Conservation (phyloP, 2,113 vertebrate genomes). For the cattle (Bos taurus) region ARS-UCD2.0 NC_037351.1:61313001-61313500, state of each 20-base stretch:
- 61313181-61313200: rapidly evolving
- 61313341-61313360: not conserved
- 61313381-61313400: not conserved
- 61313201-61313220: not conserved
- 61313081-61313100: not conserved
- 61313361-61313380: not conserved
- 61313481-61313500: not conserved
- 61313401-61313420: not conserved
- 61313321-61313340: not conserved
- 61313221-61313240: rapidly evolving
- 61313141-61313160: not conserved
- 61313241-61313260: rapidly evolving
- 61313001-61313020: not conserved
- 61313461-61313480: not conserved
- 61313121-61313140: not conserved
- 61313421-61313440: not conserved
- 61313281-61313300: not conserved
- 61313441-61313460: not conserved
- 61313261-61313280: not conserved
- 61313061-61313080: not conserved
- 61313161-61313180: not conserved
- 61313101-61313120: not conserved
- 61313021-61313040: not conserved
- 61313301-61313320: not conserved
- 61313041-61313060: not conserved